phyloP scores from a whole-genome alignment of 2,888 invertebrate species.

The Lapara coniferarum region DNA sequence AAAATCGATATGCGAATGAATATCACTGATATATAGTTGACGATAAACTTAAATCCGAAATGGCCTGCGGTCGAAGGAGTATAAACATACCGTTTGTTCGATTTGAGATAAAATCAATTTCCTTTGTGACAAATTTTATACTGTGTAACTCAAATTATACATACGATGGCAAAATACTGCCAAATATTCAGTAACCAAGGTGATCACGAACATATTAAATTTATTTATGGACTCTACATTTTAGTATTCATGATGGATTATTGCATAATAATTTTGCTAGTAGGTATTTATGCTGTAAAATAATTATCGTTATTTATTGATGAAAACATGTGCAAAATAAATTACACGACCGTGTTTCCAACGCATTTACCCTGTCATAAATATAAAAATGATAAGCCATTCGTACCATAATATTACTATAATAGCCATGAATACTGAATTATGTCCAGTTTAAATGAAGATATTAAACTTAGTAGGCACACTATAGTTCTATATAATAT shows the following conservation, averaged over 20 bases:
- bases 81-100: conserved; percentile 51
- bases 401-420: background rate
- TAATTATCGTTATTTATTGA: background rate
- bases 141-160: background rate
- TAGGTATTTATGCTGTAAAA: too few relatives aligned
- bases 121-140: conserved; percentile 37
- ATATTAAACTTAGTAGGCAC: background rate
- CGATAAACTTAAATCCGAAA: conserved; percentile 45
- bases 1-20: conserved; percentile 41
- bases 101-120: conserved; percentile 48
- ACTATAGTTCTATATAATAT: background rate
- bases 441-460: background rate
- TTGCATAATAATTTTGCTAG: too few relatives aligned
- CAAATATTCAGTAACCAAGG: too few relatives aligned
- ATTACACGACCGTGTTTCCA: background rate
- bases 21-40: conserved; percentile 54
- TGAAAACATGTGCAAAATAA: background rate
- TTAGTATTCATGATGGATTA: too few relatives aligned
- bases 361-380: background rate
- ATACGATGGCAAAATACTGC: background rate
- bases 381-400: background rate
- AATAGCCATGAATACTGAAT: background rate
- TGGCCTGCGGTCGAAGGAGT: conserved; percentile 63
- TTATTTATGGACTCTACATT: too few relatives aligned
- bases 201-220: too few relatives aligned